Evolutionary conservation across 2,113 vertebrate genomes (phyloP).

Genomic region (Myrmophylax atrothorax): DNA sequence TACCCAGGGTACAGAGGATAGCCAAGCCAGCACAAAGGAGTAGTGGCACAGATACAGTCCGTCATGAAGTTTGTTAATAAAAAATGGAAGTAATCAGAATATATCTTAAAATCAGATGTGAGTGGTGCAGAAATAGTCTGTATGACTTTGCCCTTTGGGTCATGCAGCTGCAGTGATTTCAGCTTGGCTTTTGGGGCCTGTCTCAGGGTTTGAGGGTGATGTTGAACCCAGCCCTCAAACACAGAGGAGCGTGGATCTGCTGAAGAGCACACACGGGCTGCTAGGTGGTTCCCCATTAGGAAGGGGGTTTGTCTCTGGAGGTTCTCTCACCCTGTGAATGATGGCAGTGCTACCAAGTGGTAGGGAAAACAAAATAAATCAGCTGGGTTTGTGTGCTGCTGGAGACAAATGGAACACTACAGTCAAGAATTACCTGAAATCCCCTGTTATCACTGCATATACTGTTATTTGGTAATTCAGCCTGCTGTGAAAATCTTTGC

Average conservation of each 20-base stretch:
- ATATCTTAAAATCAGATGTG: background rate
- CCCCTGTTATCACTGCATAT: conserved; percentile 23
- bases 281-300: background rate
- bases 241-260: background rate
- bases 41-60: background rate
- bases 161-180: background rate
- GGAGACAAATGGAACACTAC: conserved; percentile 20
- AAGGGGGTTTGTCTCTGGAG: background rate
- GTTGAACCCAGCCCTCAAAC: background rate
- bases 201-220: background rate
- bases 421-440: conserved; percentile 38
- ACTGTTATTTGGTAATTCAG: conserved; percentile 56
- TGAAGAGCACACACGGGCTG: background rate
- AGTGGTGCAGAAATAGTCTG: background rate
- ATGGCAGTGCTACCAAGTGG: background rate
- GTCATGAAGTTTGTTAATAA: background rate
- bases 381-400: conserved; percentile 2
- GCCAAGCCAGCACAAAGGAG: background rate
- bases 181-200: background rate
- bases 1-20: background rate
- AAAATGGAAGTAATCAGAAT: background rate
- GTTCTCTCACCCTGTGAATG: background rate
- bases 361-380: conserved; percentile 34
- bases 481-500: conserved; percentile 55
- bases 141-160: background rate